These are phyloP conservation scores for Arion vulgaris DNA, from an alignment of 1,140 invertebrate genomes.

Conservation along the genomic window DNA sequence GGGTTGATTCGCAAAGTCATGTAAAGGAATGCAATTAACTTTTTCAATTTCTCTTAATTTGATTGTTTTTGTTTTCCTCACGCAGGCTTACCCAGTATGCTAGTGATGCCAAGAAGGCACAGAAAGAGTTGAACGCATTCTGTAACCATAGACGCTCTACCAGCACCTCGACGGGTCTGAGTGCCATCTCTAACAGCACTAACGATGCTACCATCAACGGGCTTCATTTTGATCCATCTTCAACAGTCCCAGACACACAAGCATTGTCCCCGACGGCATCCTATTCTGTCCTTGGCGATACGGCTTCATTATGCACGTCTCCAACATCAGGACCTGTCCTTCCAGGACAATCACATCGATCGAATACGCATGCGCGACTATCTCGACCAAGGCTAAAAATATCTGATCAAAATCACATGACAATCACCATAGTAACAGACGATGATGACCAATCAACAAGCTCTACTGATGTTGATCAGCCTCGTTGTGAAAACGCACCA, in stretches of 20 bases:
- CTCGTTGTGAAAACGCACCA: background rate
- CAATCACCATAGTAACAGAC: slow-evolving; percentile 38
- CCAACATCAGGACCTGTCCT: background rate
- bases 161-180: slow-evolving; percentile 3
- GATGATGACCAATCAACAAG: slow-evolving; percentile 42
- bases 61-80: background rate
- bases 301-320: background rate
- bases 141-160: slow-evolving; percentile 4
- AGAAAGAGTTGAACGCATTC: slow-evolving; percentile 40
- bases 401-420: slow-evolving; percentile 41
- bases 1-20: no score
- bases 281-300: no score
- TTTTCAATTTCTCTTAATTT: no score
- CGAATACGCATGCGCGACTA: slow-evolving; percentile 18
- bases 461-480: slow-evolving; percentile 23
- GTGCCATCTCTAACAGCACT: background rate
- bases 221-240: background rate
- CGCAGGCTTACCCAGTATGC: slow-evolving; percentile 40
- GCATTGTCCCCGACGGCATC: background rate
- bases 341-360: background rate
- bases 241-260: background rate
- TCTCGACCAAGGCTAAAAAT: slow-evolving; percentile 40
- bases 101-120: slow-evolving; percentile 33
- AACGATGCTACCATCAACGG: background rate
- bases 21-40: no score